A percentile compares a stretch with the other conserved stretches of the same genome.
Evolutionary conservation across 2,888 invertebrate genomes (phyloP).

Genomic region (Athalia rosae): DNA sequence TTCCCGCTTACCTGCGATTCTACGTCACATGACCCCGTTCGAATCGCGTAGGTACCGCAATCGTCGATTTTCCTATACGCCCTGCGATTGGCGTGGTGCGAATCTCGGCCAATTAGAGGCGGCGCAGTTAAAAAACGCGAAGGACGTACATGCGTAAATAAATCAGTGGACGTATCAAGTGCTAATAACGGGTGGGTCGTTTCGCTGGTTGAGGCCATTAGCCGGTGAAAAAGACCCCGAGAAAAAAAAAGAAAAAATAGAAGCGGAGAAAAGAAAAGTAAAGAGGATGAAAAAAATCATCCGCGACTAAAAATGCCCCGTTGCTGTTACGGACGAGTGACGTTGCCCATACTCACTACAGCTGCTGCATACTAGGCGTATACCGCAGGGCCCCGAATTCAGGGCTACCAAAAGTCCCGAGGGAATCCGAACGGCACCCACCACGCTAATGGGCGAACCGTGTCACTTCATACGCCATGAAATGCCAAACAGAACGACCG

Average conservation of each 20-base stretch:
- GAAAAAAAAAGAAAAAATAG: background rate
- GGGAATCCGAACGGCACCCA: conserved; percentile 65
- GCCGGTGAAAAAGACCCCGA: background rate
- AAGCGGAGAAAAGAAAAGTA: no score
- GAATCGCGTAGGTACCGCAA: no score
- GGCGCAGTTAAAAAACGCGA: background rate
- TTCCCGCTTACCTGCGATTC: conserved; percentile 10
- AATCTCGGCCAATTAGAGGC: conserved; percentile 25
- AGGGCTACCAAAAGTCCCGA: conserved; percentile 55
- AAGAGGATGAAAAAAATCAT: background rate
- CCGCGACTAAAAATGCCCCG: conserved; percentile 17
- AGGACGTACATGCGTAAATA: background rate
- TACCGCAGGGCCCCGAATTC: conserved; percentile 41
- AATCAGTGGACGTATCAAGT: conserved; percentile 39
- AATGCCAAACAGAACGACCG: conserved; percentile 38
- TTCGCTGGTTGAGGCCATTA: conserved; percentile 26
- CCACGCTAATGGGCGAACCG: conserved; percentile 66
- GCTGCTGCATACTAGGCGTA: conserved; percentile 3
- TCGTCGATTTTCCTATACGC: no score
- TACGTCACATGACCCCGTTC: no score
- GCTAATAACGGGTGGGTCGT: conserved; percentile 36
- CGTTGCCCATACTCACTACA: conserved; percentile 18
- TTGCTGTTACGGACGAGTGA: conserved; percentile 26
- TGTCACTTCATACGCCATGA: conserved; percentile 62
- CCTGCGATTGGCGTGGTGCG: no score